These are phyloP conservation scores for Sylvicapra grimmia DNA, from an alignment of 2,113 vertebrate genomes.

Conservation along the genomic window DNA sequence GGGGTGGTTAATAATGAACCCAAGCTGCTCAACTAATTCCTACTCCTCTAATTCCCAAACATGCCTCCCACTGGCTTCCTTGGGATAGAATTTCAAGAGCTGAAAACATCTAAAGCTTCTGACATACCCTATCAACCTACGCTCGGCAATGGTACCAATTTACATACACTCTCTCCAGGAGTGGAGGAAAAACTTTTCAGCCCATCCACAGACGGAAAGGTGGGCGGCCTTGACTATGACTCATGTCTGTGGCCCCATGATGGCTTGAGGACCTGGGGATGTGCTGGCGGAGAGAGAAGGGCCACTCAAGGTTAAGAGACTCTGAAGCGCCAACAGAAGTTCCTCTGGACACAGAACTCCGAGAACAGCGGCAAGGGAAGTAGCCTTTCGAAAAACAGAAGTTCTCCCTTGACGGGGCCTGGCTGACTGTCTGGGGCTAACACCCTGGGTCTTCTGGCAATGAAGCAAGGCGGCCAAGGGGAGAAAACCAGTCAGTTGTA, in stretches of 20 bases:
- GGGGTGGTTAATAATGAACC: background rate
- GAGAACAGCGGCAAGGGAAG: slow-evolving; percentile 29
- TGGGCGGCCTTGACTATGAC: rapidly evolving
- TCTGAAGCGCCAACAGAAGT: background rate
- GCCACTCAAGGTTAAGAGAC: background rate
- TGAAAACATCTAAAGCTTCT: background rate
- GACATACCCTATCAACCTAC: background rate
- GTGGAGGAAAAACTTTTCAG: background rate
- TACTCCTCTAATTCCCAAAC: background rate
- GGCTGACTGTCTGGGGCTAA: background rate
- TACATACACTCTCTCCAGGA: background rate
- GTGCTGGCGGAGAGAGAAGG: background rate
- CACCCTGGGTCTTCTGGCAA: slow-evolving; percentile 19
- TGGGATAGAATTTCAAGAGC: background rate
- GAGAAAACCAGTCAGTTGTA: background rate
- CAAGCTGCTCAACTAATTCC: background rate
- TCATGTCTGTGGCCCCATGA: rapidly evolving
- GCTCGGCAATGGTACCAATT: background rate
- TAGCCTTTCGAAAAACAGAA: slow-evolving; percentile 32
- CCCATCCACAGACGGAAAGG: background rate
- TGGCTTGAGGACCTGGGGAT: background rate
- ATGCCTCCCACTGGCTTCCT: background rate
- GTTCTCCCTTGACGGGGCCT: background rate
- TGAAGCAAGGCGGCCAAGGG: background rate
- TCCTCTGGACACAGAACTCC: background rate